Evolutionary conservation across 1,140 invertebrate species (phyloP), one percentile per base, ranked within the genome.

Genomic region (Halictus rubicundus): DNA sequence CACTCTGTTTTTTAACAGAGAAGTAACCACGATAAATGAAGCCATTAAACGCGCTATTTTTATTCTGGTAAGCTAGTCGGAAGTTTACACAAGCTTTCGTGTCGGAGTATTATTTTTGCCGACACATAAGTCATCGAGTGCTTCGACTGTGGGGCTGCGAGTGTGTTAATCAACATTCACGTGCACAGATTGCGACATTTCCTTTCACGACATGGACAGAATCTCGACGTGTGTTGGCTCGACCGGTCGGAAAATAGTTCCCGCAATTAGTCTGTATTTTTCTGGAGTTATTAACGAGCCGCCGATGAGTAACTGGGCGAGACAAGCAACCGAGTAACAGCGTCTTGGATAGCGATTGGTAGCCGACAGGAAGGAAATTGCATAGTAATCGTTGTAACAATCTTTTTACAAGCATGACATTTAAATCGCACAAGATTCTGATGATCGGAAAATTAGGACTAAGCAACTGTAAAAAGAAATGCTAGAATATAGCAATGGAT

Each of bases 161-260:
- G 65, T 75, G 68, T 75, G 68, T 84, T 70, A 65, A 82, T 84
- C 73, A 66, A 73, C 77, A 82, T 86, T 82, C 86, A 39, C 49
- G 21, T 21, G 7, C 32, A 39, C n/a, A 21, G 70, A 74, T 90
- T 90, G 82, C 88, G 86, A 88, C 85, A 89, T 85, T 85, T 89
- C 89, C 89, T 89, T 88, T 87, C 81, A 63, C 72, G 46, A 64
- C 49, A 25, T 12, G 23, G 6, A 61, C 12, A 19, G 14, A 42
- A 68, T 61, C 78, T 72, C 46, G 60, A 23, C 69, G 7, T 1
- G 37, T 21, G 63, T 39, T 23, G 23, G 37, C 59, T 21, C 59
- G 42, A 72, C 25, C 9, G 21, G 52, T 73, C 39, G 23, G 52
- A 21, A n/a, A 72, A 66, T 49, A 57, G 54, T 49, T 12, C 32